Percentiles rank a stretch among this genome's conserved stretches.
These are phyloP conservation scores for Caranx ignobilis DNA, from an alignment of 2,113 vertebrate species.

Conservation along the genomic window DNA sequence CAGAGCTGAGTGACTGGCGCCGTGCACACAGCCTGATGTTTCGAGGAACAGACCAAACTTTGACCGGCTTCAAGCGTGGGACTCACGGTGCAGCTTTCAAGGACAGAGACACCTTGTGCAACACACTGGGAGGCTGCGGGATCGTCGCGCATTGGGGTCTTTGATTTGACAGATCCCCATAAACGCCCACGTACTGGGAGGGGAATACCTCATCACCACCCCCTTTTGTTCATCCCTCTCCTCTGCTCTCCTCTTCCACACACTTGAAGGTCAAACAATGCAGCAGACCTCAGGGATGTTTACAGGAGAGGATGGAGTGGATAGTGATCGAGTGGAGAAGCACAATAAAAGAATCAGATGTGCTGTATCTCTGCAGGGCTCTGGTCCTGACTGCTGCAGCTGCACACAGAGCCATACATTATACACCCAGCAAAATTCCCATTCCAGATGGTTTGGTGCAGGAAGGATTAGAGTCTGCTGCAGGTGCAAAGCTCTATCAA, in stretches of 20 bases:
- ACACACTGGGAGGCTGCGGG: slow-evolving; percentile 48
- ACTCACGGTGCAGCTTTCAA: slow-evolving; percentile 64
- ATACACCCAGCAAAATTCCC: slow-evolving; percentile 59
- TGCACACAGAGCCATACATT: slow-evolving; percentile 57
- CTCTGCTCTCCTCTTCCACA: slow-evolving; percentile 31
- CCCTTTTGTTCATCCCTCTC: slow-evolving; percentile 18
- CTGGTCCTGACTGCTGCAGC: slow-evolving; percentile 52
- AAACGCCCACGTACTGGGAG: slow-evolving; percentile 64
- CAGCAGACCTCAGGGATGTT: slow-evolving; percentile 51
- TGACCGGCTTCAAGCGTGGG: slow-evolving; percentile 41
- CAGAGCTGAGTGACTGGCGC: slow-evolving; percentile 62
- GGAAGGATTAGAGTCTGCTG: slow-evolving; percentile 53
- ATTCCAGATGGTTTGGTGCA: slow-evolving; percentile 76
- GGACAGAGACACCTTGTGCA: slow-evolving; percentile 72
- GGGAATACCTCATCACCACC: slow-evolving; percentile 44
- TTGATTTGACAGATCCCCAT: slow-evolving; percentile 76
- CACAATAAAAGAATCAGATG: slow-evolving; percentile 56
- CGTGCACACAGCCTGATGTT: slow-evolving; percentile 32
- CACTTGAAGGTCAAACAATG: slow-evolving; percentile 78
- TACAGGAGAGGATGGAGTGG: slow-evolving; percentile 37
- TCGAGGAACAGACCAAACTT: slow-evolving; percentile 51
- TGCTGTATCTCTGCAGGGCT: slow-evolving; percentile 53
- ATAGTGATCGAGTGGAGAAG: slow-evolving; percentile 46
- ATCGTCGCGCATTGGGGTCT: slow-evolving; percentile 58
- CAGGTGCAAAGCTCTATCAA: slow-evolving; percentile 49